These are phyloP conservation scores for Aspiorhynchus laticeps DNA, from an alignment of 2,113 vertebrate species.

Conservation along the genomic window DNA sequence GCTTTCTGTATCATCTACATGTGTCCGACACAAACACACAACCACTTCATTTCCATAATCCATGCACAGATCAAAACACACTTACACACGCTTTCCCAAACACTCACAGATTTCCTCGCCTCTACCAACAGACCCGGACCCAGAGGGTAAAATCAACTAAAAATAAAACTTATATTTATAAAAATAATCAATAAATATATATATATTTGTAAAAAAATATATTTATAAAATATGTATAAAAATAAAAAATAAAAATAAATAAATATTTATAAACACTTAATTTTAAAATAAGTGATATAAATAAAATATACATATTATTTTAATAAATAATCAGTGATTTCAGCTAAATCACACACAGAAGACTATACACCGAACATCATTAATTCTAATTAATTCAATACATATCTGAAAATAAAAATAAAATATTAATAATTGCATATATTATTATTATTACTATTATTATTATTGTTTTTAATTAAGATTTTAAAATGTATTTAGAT, in stretches of 20 bases:
- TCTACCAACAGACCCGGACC: slow-evolving; percentile 34
- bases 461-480: no score
- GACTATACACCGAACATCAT: no score
- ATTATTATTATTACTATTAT: no score
- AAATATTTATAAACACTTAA: no score
- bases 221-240: not conserved
- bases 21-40: slow-evolving; percentile 16
- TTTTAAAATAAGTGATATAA: no score
- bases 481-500: no score
- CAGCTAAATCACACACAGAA: no score
- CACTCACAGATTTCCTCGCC: slow-evolving; percentile 41
- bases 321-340: no score
- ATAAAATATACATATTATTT: no score
- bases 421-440: no score
- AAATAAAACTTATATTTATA: not conserved
- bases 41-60: slow-evolving; percentile 71
- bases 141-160: slow-evolving; percentile 18
- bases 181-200: no score
- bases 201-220: not conserved
- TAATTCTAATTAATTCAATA: not conserved
- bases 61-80: slow-evolving; percentile 47
- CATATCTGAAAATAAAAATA: not conserved
- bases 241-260: no score
- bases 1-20: not conserved
- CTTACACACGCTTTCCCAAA: slow-evolving; percentile 54